Evolutionary conservation across 2,888 invertebrate species (phyloP).

Genomic region (Plebejus anna): DNA sequence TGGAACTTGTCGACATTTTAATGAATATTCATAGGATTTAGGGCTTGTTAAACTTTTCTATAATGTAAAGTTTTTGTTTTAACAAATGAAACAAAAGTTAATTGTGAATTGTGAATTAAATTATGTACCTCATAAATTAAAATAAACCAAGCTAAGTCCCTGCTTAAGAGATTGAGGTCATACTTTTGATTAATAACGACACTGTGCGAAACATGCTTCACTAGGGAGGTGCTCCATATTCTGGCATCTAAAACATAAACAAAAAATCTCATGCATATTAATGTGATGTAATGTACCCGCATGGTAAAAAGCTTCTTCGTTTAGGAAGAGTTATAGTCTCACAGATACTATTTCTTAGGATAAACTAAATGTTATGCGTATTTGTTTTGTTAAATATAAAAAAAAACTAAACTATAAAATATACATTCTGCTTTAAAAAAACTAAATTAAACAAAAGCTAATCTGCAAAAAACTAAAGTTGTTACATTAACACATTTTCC

Average conservation of each 20-base stretch:
- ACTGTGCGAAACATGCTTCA: conserved; percentile 4
- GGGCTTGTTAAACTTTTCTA: background rate
- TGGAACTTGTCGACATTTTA: background rate
- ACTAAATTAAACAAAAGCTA: background rate
- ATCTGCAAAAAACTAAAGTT: background rate
- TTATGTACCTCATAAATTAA: background rate
- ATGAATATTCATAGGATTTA: background rate
- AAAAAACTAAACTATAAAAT: background rate
- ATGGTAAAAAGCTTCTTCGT: background rate
- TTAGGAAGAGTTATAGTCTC: conserved; percentile 1
- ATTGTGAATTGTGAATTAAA: background rate
- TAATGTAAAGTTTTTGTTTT: background rate
- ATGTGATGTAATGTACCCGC: conserved; percentile 17
- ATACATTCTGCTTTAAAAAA: background rate
- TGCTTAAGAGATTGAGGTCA: background rate
- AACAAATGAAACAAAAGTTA: background rate
- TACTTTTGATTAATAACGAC: background rate
- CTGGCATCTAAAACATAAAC: conserved; percentile 12
- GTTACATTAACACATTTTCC: conserved; percentile 21
- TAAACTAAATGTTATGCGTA: background rate
- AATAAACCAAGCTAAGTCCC: background rate
- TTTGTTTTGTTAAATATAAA: background rate
- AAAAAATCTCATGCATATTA: conserved; percentile 19
- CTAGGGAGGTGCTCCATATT: conserved; percentile 8
- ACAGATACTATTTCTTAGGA: background rate